Conservation (phyloP, 2,113 vertebrate species). For the Colius striatus region DNA sequence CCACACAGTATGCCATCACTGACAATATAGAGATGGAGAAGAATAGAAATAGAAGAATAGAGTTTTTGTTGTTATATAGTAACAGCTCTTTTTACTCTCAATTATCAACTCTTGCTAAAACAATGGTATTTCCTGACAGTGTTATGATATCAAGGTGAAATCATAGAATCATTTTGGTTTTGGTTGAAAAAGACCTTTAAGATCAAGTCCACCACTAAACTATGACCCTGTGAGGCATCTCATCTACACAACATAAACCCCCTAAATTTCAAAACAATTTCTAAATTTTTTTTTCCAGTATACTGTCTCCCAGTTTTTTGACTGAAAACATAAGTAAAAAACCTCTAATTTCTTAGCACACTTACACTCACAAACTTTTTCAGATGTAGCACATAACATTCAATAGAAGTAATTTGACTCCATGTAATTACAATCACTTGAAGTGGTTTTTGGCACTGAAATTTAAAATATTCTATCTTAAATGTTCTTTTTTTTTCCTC, state of each 20-base stretch:
- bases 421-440: background rate
- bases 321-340: background rate
- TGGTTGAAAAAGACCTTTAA: too few relatives aligned
- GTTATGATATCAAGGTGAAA: background rate
- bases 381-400: background rate
- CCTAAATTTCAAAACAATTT: background rate
- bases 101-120: background rate
- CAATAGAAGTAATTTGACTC: background rate
- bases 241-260: too few relatives aligned
- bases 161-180: too few relatives aligned
- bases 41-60: background rate
- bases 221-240: too few relatives aligned
- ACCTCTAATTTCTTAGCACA: background rate
- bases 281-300: background rate
- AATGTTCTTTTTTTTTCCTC: background rate
- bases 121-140: background rate
- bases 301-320: background rate
- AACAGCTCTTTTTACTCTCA: background rate
- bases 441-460: background rate
- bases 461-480: background rate
- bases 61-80: background rate
- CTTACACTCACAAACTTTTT: background rate
- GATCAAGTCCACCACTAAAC: too few relatives aligned
- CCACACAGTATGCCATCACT: background rate
- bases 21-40: background rate